phyloP scores from a whole-genome alignment of 2,888 invertebrate genomes.

The Penaeus monodon region DNA sequence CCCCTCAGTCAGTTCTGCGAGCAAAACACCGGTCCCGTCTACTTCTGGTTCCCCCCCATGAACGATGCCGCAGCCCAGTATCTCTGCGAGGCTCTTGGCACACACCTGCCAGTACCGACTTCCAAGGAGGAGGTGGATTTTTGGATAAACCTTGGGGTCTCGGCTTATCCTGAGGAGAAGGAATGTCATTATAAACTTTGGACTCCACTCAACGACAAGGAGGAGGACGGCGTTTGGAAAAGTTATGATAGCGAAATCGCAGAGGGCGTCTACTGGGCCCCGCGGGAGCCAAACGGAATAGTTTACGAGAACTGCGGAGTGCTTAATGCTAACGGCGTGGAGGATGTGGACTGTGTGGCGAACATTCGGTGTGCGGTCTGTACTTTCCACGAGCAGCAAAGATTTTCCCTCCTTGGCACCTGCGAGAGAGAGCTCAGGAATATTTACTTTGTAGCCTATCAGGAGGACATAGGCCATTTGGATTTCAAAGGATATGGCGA shows the following conservation, averaged over 20 bases:
- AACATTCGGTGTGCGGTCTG: slow-evolving; percentile 43
- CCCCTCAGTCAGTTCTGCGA: slow-evolving; percentile 47
- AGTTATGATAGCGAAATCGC: not conserved
- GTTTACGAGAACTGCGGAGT: slow-evolving; percentile 56
- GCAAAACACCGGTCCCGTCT: slow-evolving; percentile 16
- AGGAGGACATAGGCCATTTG: slow-evolving; percentile 35
- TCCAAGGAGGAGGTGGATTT: slow-evolving; percentile 24
- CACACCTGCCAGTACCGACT: slow-evolving; percentile 51
- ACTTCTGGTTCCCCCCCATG: slow-evolving; percentile 53
- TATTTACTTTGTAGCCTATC: slow-evolving; percentile 45
- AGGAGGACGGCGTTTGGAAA: slow-evolving; percentile 42
- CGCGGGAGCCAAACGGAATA: slow-evolving; percentile 55
- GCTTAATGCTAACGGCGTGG: slow-evolving; percentile 25
- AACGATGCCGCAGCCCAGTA: slow-evolving; percentile 32
- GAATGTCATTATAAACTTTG: not conserved
- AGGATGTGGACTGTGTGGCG: slow-evolving; percentile 46
- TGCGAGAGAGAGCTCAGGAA: slow-evolving; percentile 60
- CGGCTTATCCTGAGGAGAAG: slow-evolving; percentile 23
- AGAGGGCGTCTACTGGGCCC: slow-evolving; percentile 26
- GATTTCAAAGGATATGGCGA: slow-evolving; percentile 56
- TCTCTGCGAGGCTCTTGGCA: slow-evolving; percentile 58
- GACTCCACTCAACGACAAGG: slow-evolving; percentile 27
- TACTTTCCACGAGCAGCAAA: slow-evolving; percentile 39
- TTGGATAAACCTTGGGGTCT: slow-evolving; percentile 29
- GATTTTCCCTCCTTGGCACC: slow-evolving; percentile 49